Base-by-base conservation (phyloP, 2,888 invertebrate genomes). In the Harpalus rufipes region DNA sequence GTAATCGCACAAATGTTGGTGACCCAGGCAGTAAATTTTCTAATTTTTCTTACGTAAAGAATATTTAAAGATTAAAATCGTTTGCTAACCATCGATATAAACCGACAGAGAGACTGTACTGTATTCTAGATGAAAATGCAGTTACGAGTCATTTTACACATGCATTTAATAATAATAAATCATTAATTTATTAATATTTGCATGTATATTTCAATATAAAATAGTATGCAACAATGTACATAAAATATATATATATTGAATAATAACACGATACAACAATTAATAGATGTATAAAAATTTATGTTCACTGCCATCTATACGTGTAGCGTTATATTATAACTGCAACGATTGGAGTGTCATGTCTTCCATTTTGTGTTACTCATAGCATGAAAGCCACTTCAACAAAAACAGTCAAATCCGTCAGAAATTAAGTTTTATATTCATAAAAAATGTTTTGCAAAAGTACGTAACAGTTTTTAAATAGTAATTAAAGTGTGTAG, bases 1-100 rank as follows among this genome's bases (percentile, higher is more conserved):
- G 85, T 80, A 85, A 18, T 80, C 85, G 85, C 85, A 85, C 25
- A 56, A 59, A 18, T 56, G 81, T 25, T 81, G 32, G 12, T 14
- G 39, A 68, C 16, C 12, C n/a, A 44, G 51, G 41, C 12, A 51
- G 32, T 2, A 61, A 83, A 74, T 61, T 41, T 83, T 16, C 32
- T 12, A 44, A 21, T 58, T 18, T 12, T 61, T 7, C 61, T 10
- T 76, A 74, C 21, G 1, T n/a, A 25, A 44, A 56, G 14, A 18
- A 16, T 59, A n/a, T 59, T 56, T 83, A 76, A 39, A 61, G 74
- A 21, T 21, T 32, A 76, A 61, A 39, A 61, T 83, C 61, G 61
- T 12, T 10, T 72, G 59, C 44, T 51, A 10, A 51, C 44, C 44
- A 44, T 44, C 44, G 44, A 44, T 44, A 56, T 18, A 81, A 3